A percentile compares a stretch with the other conserved stretches of the same genome.
phyloP scores from a whole-genome alignment of 2,888 invertebrate genomes.

The Smittia sp. region DNA sequence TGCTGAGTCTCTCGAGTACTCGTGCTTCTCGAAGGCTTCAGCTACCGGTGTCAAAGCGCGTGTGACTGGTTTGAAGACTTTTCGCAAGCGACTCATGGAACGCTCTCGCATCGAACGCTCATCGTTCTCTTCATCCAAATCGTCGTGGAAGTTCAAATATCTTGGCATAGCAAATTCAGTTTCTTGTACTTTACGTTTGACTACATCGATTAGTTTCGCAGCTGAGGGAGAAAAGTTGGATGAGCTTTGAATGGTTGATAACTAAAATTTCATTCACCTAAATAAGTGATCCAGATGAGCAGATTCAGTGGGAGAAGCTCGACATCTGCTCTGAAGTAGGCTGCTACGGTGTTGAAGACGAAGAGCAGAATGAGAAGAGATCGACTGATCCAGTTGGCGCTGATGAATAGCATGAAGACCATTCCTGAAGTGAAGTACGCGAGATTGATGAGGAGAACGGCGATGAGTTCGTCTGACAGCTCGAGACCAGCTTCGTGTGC shows the following conservation, averaged over 20 bases:
- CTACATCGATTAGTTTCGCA: background rate
- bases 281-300: background rate
- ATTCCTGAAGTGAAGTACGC: constrained; percentile 22
- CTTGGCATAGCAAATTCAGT: background rate
- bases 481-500: constrained; percentile 11
- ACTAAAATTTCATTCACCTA: background rate
- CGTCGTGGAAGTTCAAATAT: background rate
- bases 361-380: background rate
- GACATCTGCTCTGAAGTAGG: background rate
- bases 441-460: background rate
- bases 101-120: background rate
- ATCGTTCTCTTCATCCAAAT: background rate
- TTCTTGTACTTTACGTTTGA: background rate
- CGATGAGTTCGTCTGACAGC: background rate
- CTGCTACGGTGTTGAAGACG: background rate
- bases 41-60: too few species aligned
- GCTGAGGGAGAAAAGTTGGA: background rate
- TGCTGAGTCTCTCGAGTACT: too few species aligned
- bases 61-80: too few species aligned
- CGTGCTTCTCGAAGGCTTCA: too few species aligned
- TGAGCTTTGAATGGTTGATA: background rate
- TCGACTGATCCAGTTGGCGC: background rate
- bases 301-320: background rate
- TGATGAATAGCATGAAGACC: constrained; percentile 16
- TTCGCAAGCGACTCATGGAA: too few species aligned